Base-by-base conservation (phyloP, 2,797 vertebrate genomes). In the Cirrhinus mrigala region DNA sequence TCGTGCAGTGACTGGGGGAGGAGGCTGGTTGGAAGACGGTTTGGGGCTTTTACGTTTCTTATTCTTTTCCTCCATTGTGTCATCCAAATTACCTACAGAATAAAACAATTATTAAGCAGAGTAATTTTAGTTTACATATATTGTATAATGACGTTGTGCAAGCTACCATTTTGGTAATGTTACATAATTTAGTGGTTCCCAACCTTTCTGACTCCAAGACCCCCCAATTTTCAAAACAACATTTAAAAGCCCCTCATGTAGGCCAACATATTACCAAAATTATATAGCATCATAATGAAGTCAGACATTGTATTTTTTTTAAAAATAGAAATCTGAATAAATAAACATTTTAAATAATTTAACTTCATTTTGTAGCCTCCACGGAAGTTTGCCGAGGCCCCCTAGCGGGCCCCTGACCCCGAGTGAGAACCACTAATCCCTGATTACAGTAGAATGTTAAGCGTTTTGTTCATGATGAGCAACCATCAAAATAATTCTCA, bases 21-120 rank as follows among this genome's bases (percentile, higher is more conserved):
- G 93, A 76, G 95, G 92, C 3, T 97, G 94, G 87, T 90, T 95
- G 37, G 93, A 94, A 68, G 97, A 95, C 12, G 94, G 95, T 90
- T 96, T 97, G 75, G 97, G 96, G 87, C 95, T 98, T 91, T 96
- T 97, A 91, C 97, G 95, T 92, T 99, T 99, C 81, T 95, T 93
- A 89, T 96, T 99, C 71, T 95, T 95, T 86, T 99, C 98, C 90
- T 99, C 98, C 98, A 99, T 99, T 68, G 46, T 74, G 64, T 62
- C 52, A 60, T 58, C 40, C 16, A 73, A 66, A 73, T 52, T 20
- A 29, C 73, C 84, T 85, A 24, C 33, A 54, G 46, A 48, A 58
- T 29, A 15, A 6, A 56, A 15, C n/a, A 44, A 3, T 27, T 15
- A 66, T 37, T 66, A 0, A 83, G 6, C 70, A 75, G 3, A 68